phyloP scores from a whole-genome alignment of 53 echinoderm and acorn worm genomes.

The Paelopatides confundens region DNA sequence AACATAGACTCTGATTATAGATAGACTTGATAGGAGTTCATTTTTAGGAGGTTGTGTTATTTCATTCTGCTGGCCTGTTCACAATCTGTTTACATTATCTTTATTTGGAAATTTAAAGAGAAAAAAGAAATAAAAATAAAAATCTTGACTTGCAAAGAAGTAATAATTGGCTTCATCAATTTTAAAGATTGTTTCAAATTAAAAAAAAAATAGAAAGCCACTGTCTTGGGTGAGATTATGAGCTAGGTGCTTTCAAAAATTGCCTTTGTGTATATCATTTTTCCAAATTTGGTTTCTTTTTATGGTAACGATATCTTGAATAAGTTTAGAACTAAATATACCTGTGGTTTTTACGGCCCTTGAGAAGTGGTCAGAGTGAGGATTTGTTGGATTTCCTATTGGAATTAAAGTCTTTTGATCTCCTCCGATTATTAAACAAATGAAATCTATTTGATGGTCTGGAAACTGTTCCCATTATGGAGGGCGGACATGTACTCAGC shows the following conservation, averaged over 20 bases:
- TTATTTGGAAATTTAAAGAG: not conserved
- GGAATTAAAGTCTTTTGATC: not conserved
- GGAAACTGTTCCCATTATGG: slow-evolving; percentile 19
- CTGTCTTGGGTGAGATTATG: not conserved
- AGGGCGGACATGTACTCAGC: slow-evolving; percentile 29
- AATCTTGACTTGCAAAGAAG: not conserved
- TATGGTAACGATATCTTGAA: not conserved
- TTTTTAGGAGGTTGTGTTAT: slow-evolving; percentile 2
- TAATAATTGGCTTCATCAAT: not conserved
- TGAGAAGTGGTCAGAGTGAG: not conserved
- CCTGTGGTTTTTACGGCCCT: not conserved
- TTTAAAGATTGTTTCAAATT: not conserved
- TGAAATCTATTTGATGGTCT: slow-evolving; percentile 8
- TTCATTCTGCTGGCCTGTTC: not conserved
- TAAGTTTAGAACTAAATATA: not conserved
- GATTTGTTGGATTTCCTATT: slow-evolving; percentile 15
- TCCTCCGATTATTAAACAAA: not conserved
- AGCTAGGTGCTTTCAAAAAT: not conserved
- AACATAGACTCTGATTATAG: slow-evolving; percentile 17
- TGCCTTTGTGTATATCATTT: not conserved
- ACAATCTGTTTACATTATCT: slow-evolving; percentile 25
- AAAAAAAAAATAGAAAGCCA: not conserved
- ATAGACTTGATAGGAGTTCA: not conserved
- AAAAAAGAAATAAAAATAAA: not conserved
- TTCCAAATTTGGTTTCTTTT: not conserved